A percentile compares a stretch with the other conserved stretches of the same genome.
Evolutionary conservation across 2,888 invertebrate genomes (phyloP).

Genomic region (Cremastobaeus sp.): DNA sequence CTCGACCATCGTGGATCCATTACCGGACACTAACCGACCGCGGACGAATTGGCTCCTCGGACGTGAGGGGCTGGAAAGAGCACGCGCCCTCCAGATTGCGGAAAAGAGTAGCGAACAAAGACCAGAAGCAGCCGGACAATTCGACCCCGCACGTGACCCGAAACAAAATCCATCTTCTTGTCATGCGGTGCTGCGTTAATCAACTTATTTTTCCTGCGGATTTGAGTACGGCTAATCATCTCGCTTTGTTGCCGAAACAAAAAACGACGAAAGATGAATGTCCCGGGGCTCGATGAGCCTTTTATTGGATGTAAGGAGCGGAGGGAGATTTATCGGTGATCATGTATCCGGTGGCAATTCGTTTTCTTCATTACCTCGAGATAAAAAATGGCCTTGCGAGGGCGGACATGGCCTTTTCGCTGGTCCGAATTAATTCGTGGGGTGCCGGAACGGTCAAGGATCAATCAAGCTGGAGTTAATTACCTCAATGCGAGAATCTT

Average conservation of each 20-base stretch:
- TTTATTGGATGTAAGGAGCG: conserved; percentile 1
- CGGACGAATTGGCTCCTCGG: conserved; percentile 44
- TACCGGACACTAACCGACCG: conserved; percentile 44
- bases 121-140: conserved; percentile 36
- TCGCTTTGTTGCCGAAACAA: conserved; percentile 8
- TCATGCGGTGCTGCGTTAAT: conserved; percentile 16
- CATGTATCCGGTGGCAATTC: too few relatives aligned
- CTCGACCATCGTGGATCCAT: conserved; percentile 42
- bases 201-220: conserved; percentile 10
- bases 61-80: conserved; percentile 39
- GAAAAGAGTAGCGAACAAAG: conserved; percentile 55
- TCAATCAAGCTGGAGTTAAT: too few relatives aligned
- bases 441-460: too few relatives aligned
- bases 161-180: conserved; percentile 31
- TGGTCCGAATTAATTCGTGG: too few relatives aligned
- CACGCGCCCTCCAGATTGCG: too few relatives aligned
- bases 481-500: too few relatives aligned
- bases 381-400: too few relatives aligned
- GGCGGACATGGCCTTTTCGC: too few relatives aligned
- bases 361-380: too few relatives aligned
- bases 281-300: not conserved
- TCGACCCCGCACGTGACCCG: conserved; percentile 34
- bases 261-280: conserved; percentile 6
- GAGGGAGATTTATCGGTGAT: conserved; percentile 1
- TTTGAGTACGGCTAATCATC: conserved; percentile 6